A percentile compares a stretch with the other conserved stretches of the same genome.
These are phyloP conservation scores for Ibidorhyncha struthersii DNA, from an alignment of 2,113 vertebrate species.

Conservation along the genomic window DNA sequence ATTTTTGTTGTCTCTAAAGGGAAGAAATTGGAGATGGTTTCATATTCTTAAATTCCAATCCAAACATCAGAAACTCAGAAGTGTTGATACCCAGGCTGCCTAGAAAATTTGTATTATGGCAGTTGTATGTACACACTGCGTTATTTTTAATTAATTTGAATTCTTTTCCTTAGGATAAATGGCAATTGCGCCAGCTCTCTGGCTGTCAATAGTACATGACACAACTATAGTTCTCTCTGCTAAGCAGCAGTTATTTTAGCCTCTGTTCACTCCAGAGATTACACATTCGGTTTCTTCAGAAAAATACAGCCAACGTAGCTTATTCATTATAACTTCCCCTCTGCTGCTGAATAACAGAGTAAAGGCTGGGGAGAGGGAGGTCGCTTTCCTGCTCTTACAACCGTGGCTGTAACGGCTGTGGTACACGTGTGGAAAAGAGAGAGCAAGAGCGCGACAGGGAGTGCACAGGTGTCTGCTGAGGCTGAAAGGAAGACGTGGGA, in stretches of 20 bases:
- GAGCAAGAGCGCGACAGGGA: neutral
- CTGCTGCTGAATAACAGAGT: neutral
- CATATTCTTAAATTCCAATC: neutral
- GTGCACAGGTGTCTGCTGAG: neutral
- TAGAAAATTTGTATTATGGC: neutral
- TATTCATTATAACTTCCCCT: neutral
- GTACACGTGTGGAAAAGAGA: neutral
- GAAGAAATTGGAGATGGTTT: neutral
- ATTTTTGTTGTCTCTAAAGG: slow-evolving; percentile 7
- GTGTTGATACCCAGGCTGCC: neutral
- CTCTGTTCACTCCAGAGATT: neutral
- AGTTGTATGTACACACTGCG: neutral
- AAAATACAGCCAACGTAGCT: neutral
- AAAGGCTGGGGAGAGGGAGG: neutral
- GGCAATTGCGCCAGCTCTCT: neutral
- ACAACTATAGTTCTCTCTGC: neutral
- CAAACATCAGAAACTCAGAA: neutral
- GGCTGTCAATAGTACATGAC: neutral
- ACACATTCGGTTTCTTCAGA: neutral
- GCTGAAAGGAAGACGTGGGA: neutral
- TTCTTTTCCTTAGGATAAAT: neutral
- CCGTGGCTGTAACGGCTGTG: neutral
- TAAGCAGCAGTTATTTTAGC: neutral
- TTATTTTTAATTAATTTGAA: neutral
- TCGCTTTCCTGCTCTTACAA: neutral